Conservation (phyloP, 64 coral and sea anemone genomes). For the Pachyseris speciosa region DNA sequence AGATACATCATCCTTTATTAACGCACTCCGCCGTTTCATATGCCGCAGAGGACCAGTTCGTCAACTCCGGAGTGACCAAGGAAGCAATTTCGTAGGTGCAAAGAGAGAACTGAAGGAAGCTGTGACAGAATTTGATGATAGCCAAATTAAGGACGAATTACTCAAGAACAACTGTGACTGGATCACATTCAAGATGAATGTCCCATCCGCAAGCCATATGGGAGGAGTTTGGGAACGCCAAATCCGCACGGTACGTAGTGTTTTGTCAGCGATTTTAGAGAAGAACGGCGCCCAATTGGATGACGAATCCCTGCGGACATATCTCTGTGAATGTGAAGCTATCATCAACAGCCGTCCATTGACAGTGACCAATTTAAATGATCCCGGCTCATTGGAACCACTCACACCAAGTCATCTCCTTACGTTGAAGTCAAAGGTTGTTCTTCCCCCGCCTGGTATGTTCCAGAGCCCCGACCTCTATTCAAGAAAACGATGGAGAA, state of each 20-base stretch:
- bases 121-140: background rate
- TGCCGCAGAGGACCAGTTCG: background rate
- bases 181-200: background rate
- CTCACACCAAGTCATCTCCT: background rate
- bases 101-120: background rate
- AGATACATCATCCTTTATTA: slow-evolving; percentile 14
- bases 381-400: background rate
- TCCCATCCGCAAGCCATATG: background rate
- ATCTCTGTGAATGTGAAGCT: background rate
- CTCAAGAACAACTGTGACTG: background rate
- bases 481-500: background rate
- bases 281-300: background rate
- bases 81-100: background rate
- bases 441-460: background rate
- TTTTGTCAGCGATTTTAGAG: background rate
- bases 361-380: background rate
- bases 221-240: background rate
- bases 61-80: background rate
- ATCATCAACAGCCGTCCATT: background rate
- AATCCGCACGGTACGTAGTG: background rate
- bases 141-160: background rate
- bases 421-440: background rate
- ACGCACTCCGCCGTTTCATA: background rate
- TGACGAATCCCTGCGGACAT: background rate
- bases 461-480: background rate